phyloP scores from a whole-genome alignment of 2,888 invertebrate genomes.

The Coecobrya sp. region DNA sequence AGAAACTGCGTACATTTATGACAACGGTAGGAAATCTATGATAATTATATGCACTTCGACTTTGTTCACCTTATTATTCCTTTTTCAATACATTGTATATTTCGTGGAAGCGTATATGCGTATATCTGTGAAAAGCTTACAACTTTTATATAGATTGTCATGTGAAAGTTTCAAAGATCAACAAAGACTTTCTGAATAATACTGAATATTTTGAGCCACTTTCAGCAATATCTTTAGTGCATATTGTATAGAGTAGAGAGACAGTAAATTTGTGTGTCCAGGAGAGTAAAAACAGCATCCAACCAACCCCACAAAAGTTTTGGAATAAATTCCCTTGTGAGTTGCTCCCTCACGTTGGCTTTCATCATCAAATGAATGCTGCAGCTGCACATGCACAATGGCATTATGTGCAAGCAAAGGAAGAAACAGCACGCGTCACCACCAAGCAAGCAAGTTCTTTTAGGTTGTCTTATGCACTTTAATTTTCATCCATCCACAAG shows the following conservation, averaged over 20 bases:
- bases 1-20: background rate
- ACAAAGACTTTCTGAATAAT: background rate
- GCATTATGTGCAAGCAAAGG: background rate
- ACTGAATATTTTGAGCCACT: background rate
- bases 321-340: conserved; percentile 33
- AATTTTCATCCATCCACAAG: background rate
- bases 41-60: background rate
- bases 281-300: conserved; percentile 1
- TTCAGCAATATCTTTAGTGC: background rate
- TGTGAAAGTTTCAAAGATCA: conserved; percentile 26
- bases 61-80: background rate
- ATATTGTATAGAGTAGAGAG: background rate
- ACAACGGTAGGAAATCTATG: background rate
- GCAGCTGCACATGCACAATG: conserved; percentile 1
- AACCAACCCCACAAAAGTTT: conserved; percentile 27
- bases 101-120: background rate
- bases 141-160: background rate
- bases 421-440: conserved; percentile 20
- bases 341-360: conserved; percentile 51
- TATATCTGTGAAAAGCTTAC: background rate
- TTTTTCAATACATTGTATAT: background rate
- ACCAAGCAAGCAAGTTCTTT: conserved; percentile 5
- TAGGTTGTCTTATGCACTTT: conserved; percentile 6
- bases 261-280: conserved; percentile 4
- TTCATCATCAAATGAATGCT: conserved; percentile 30